Evolutionary conservation across 1,140 invertebrate genomes (phyloP), one percentile per base, ranked within the genome.

Genomic region (Heliconius himera): DNA sequence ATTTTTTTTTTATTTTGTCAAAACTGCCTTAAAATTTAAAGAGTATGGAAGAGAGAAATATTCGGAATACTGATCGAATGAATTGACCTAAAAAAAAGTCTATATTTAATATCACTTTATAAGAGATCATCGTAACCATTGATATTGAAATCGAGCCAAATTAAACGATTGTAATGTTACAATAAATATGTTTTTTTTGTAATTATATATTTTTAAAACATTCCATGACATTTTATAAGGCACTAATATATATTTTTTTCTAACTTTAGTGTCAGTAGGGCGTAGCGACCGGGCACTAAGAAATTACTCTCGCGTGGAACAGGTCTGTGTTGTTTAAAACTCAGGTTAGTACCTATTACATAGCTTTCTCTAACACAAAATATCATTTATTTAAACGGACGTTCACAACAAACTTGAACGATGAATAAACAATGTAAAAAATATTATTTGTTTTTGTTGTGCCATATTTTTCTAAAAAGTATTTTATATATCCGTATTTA

Each of bases 251-350:
- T n/a, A n/a, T 33, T 8, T 66, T n/a, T 66, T 66, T 60, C 22
- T 26, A 66, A 29, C 22, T 66, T 66, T 29, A 81, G 85, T 85
- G 83, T 84, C 81, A 85, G 82, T 85, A 83, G 82, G 81, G 80
- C 81, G 81, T 82, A 81, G 72, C 20, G 56, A 80, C 72, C 60
- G 38, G 74, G 71, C 87, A 85, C 85, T 80, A 83, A 79, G 83
- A 87, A 88, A 82, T 81, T 82, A 85, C 83, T 86, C 84, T 86
- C 85, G 76, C 77, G 76, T 78, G 83, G 78, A 89, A 89, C 87
- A 83, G 84, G 87, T 89, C 81, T 78, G 79, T 78, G 81, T 77
- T 80, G 81, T 81, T 73, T 84, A 83, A 78, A 82, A 74, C 78
- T 4, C 36, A 75, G 74, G 29, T 56, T 51, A 66, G 60, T 66